Base-by-base conservation (phyloP, 1,140 invertebrate species). In the Drosophila obscura region DNA sequence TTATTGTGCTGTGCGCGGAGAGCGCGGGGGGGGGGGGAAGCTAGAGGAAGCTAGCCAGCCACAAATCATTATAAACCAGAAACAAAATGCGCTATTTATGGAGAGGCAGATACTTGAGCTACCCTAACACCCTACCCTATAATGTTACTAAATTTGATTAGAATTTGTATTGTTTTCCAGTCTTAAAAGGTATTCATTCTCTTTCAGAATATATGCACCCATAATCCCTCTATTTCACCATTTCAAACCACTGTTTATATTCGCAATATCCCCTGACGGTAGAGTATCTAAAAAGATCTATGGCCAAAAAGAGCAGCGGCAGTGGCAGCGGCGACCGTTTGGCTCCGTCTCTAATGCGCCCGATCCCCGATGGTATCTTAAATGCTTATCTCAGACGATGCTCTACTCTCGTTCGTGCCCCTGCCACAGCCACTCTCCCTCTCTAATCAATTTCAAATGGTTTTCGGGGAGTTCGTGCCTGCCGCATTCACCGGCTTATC, bases 381-480 rank as follows among this genome's bases (percentile, higher is more conserved):
- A 77, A 62, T 64, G 59, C 51, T 83, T 80, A 74, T 83, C 80
- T 76, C 69, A 77, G 74, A 76, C 72, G 61, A 41, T 61, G 59
- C 58, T 62, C 39, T 49, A 48, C 46, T 46, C 62, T 22, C 46
- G n/a, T 11, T 48, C 51, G 44, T 46, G 46, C 19, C 26, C 46
- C 16, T 43, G 7, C 44, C 4, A 22, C 26, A 31, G 62, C 45
- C 35, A 16, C 60, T 45, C 15, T 61, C 63, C 53, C 71, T 50
- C 73, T 74, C 82, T 87, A 85, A 85, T 85, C 82, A 87, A 85
- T 85, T 85, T 85, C 71, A 85, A 85, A 85, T 85, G 81, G 51
- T 76, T 78, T 57, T 76, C 46, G 73, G 66, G 77, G 72, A 72
- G 68, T 72, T 83, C 80, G 81, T 80, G 81, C 67, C 75, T 75